phyloP scores from a whole-genome alignment of 2,888 invertebrate genomes.

The Diaphora mendica region DNA sequence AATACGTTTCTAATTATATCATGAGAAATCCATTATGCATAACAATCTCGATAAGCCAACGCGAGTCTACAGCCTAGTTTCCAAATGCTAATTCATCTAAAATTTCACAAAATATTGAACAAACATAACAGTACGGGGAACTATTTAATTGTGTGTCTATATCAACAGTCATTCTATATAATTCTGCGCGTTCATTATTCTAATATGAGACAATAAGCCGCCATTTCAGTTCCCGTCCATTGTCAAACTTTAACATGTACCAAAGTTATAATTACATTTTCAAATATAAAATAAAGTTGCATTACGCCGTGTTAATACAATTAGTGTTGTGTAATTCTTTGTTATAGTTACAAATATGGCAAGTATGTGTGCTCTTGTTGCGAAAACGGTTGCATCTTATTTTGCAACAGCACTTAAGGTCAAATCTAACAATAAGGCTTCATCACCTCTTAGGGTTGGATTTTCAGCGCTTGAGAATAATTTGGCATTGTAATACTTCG shows the following conservation, averaged over 20 bases:
- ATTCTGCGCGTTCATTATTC: conserved; percentile 71
- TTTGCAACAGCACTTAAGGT: conserved; percentile 70
- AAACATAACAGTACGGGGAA: conserved; percentile 71
- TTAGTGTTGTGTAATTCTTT: conserved; percentile 80
- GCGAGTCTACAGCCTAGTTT: conserved; percentile 29
- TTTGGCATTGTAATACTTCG: background rate
- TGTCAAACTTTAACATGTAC: conserved; percentile 77
- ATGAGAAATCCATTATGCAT: conserved; percentile 68
- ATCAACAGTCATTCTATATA: conserved; percentile 69
- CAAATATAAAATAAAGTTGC: conserved; percentile 76
- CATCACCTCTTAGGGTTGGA: conserved; percentile 9
- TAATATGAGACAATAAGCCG: conserved; percentile 78
- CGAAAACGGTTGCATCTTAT: conserved; percentile 70
- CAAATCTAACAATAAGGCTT: conserved; percentile 32
- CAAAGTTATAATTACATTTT: conserved; percentile 79
- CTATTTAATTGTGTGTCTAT: conserved; percentile 63
- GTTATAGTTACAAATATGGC: conserved; percentile 48
- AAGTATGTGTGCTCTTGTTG: conserved; percentile 59
- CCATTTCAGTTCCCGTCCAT: conserved; percentile 79
- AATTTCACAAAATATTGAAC: conserved; percentile 74
- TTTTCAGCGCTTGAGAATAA: background rate
- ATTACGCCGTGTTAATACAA: conserved; percentile 77
- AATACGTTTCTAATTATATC: conserved; percentile 71
- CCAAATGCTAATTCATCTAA: conserved; percentile 57
- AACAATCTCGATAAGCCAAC: conserved; percentile 60